These are phyloP conservation scores for Escarpia spicata DNA, from an alignment of 2,888 invertebrate species.

Conservation along the genomic window DNA sequence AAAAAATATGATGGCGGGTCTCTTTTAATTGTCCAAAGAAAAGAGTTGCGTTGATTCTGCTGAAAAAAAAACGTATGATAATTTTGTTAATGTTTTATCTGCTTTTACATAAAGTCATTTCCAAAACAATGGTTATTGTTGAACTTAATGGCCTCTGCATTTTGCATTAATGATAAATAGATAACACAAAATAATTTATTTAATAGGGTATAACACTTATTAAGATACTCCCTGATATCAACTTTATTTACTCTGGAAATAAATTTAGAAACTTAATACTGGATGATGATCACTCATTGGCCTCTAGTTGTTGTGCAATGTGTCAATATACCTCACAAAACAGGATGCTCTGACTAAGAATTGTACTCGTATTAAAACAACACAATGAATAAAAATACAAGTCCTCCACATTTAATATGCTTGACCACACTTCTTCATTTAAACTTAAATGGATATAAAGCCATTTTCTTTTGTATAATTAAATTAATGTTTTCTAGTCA, in stretches of 20 bases:
- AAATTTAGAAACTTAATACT: not conserved
- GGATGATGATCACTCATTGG: not conserved
- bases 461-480: no score
- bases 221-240: not conserved
- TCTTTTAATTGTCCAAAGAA: conserved; percentile 65
- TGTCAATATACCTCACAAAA: no score
- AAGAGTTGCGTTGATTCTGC: conserved; percentile 57
- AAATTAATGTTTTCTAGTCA: no score
- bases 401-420: no score
- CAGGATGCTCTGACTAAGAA: no score
- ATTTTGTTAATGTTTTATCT: not conserved
- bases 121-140: not conserved
- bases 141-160: no score
- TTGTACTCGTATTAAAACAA: no score
- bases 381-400: no score
- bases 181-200: not conserved
- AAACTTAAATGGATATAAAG: no score
- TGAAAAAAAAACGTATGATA: not conserved
- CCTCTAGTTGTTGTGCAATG: no score
- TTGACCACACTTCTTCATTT: no score
- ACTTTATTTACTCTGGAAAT: not conserved
- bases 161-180: no score
- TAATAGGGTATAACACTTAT: not conserved
- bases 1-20: conserved; percentile 67
- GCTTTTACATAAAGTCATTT: not conserved